These are phyloP conservation scores for Ethmia dodecea DNA, from an alignment of 2,888 invertebrate species.

Conservation along the genomic window DNA sequence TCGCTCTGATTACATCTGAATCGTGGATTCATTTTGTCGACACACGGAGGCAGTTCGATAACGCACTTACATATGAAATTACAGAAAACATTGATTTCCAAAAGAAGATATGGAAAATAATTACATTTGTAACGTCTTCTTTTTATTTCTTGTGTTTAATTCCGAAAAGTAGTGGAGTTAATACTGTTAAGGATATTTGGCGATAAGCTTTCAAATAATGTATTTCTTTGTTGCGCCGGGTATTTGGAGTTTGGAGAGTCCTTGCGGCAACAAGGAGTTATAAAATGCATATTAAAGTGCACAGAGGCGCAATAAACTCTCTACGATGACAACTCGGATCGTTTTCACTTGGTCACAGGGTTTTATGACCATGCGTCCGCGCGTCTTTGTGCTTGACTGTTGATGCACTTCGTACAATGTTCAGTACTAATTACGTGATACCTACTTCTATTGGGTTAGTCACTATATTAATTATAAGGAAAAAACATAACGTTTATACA, in stretches of 20 bases:
- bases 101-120: constrained; percentile 38
- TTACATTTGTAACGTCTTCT: constrained; percentile 9
- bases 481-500: too few species aligned
- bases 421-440: too few species aligned
- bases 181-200: not conserved
- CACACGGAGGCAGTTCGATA: constrained; percentile 59
- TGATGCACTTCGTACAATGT: too few species aligned
- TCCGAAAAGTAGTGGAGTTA: not conserved
- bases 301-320: constrained; percentile 44
- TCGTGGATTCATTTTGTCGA: constrained; percentile 58
- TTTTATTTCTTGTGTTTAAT: not conserved
- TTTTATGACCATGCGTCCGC: constrained; percentile 39
- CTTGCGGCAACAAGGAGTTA: constrained; percentile 22
- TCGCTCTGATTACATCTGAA: constrained; percentile 66
- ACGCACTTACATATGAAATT: constrained; percentile 57
- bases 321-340: constrained; percentile 58
- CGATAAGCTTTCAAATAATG: too few species aligned
- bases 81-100: constrained; percentile 56
- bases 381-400: too few species aligned
- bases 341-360: constrained; percentile 47
- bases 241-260: too few species aligned
- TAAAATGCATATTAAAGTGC: constrained; percentile 50
- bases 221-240: too few species aligned
- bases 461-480: too few species aligned
- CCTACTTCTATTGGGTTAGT: too few species aligned